These are phyloP conservation scores for Drosophila antonietae DNA, from an alignment of 2,888 invertebrate species.

Conservation along the genomic window DNA sequence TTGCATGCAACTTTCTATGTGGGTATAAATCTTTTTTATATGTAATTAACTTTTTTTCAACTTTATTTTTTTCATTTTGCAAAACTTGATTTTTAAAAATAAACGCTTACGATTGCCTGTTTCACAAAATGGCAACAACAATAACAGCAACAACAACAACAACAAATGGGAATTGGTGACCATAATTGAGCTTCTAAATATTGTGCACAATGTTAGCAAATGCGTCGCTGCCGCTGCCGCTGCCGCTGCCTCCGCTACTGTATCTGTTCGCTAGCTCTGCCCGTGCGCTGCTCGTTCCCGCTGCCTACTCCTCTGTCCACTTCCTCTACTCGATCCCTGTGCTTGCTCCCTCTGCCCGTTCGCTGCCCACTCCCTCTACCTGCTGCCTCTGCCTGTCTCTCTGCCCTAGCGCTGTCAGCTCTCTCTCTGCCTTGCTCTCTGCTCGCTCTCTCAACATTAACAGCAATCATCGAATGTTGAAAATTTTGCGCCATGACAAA, in stretches of 20 bases:
- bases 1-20: slow-evolving; percentile 75
- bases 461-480: slow-evolving; percentile 23
- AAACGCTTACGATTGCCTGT: slow-evolving; percentile 67
- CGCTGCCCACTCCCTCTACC: neutral
- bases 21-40: slow-evolving; percentile 72
- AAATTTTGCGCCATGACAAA: slow-evolving; percentile 43
- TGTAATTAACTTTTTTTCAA: slow-evolving; percentile 65
- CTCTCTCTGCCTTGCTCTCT: neutral
- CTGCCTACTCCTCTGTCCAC: neutral
- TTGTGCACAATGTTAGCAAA: slow-evolving; percentile 60
- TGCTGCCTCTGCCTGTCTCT: neutral
- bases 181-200: slow-evolving; percentile 67
- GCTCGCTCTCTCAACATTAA: neutral
- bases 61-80: slow-evolving; percentile 31
- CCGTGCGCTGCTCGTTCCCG: neutral
- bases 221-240: slow-evolving; percentile 28
- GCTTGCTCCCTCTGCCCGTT: neutral
- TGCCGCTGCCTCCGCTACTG: slow-evolving; percentile 1
- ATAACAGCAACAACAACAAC: slow-evolving; percentile 22
- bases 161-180: slow-evolving; percentile 49
- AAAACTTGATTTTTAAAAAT: slow-evolving; percentile 78
- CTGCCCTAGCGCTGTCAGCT: neutral
- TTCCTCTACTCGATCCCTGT: neutral
- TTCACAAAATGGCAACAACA: slow-evolving; percentile 45
- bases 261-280: neutral